Base-by-base conservation (phyloP, 2,888 invertebrate species). In the Cephonodes hylas region DNA sequence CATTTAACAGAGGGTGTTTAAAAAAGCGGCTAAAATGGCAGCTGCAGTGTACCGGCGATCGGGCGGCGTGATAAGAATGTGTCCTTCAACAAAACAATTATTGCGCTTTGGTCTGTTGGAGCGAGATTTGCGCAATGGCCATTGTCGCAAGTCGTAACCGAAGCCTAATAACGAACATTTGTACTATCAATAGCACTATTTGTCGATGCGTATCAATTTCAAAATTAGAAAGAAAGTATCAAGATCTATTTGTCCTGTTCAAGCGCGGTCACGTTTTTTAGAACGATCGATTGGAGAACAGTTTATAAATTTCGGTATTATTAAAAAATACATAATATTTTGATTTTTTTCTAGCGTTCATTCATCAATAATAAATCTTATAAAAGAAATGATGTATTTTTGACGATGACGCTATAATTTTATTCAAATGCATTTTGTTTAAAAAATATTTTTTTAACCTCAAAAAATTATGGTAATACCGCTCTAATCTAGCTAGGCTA, bases 61-160 rank as follows among this genome's bases (percentile, higher is more conserved):
- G 85, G 77, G 71, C 65, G 68, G 71, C 67, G 70, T 81, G 90
- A 89, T 91, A 89, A 84, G 76, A 77, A 69, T 71, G 89, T 90
- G 89, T 90, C 89, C 88, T 89, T 88, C 86, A 80, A 86, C 87
- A 83, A 88, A 90, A 88, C 89, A 90, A 91, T 91, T 88, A 89
- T 83, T 79, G 79, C 79, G 80, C 79, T 79, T 80, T 78, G 77
- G 77, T 79, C 72, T 76, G 72, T 71, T 70, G 73, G 76, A 74
- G 68, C 70, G 76, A 81, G 86, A 86, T 85, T 89, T 87, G 83
- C 79, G 83, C 83, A 88, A 86, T 46, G 45, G 45, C 20, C 31
- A 59, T 53, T 53, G 53, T 53, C 53, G 53, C 53, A 53, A 53
- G 53, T 38, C 38, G 38, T 53, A 53, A 53, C 53, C 31, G 27